Conservation (phyloP, 2,797 vertebrate species). For the Tauraco hartlaubi region DNA sequence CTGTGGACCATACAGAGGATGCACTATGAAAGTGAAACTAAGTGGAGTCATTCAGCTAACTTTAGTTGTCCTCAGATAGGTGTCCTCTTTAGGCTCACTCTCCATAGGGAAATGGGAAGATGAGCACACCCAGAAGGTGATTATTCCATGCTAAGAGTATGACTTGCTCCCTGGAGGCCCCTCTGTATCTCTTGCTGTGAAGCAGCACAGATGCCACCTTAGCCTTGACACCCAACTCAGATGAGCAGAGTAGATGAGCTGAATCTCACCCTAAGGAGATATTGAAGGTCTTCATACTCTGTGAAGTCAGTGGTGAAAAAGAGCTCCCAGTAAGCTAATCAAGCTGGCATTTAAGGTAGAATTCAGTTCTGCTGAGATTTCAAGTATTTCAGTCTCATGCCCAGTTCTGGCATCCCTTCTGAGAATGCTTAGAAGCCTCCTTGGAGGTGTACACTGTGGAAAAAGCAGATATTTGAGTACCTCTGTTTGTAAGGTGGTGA, state of each 20-base stretch:
- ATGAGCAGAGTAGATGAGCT: neutral
- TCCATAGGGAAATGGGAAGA: neutral
- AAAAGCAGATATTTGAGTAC: neutral
- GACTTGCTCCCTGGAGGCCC: neutral
- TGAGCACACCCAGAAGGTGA: neutral
- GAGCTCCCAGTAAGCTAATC: neutral
- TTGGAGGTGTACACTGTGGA: neutral
- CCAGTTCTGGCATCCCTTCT: neutral
- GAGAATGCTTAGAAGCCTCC: neutral
- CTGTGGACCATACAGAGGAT: neutral
- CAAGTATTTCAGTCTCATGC: neutral
- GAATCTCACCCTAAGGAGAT: neutral
- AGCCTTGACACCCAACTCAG: neutral
- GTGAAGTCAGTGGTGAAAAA: neutral
- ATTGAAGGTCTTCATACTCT: neutral
- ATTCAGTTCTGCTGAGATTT: neutral
- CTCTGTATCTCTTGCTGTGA: neutral
- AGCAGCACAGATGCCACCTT: neutral
- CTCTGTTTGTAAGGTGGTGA: neutral
- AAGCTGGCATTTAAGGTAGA: neutral
- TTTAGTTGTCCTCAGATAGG: neutral
- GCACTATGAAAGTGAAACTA: neutral
- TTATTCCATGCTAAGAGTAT: neutral
- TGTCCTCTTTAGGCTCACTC: neutral
- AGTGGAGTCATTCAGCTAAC: neutral